Percentiles rank a stretch among this genome's conserved stretches.
phyloP scores from a whole-genome alignment of 2,888 invertebrate species.

The Flexamia atlantica region DNA sequence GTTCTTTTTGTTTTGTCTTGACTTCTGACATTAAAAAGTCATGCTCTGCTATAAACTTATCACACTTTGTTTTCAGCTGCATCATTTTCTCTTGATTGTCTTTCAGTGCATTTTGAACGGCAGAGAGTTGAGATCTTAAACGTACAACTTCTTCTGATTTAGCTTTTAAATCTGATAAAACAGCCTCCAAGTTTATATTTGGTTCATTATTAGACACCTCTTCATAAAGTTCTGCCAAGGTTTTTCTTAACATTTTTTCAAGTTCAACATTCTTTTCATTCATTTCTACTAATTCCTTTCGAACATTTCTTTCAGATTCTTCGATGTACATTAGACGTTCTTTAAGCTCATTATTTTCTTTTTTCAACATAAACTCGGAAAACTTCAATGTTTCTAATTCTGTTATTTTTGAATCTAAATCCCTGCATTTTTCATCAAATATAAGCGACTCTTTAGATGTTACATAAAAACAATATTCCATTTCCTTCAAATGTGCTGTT shows the following conservation, averaged over 20 bases:
- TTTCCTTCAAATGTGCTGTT: not conserved
- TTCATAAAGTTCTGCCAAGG: not conserved
- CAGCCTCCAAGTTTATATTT: slow-evolving; percentile 8
- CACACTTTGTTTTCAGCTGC: slow-evolving; percentile 4
- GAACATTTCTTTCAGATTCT: not conserved
- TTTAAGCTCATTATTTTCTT: slow-evolving; percentile 45
- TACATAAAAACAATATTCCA: slow-evolving; percentile 24
- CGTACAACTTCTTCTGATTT: slow-evolving; percentile 32
- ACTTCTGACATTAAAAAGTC: slow-evolving; percentile 25
- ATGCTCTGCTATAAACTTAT: slow-evolving; percentile 24
- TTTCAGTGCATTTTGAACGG: slow-evolving; percentile 16
- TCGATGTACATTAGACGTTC: not conserved
- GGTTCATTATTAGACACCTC: not conserved
- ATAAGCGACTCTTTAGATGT: not conserved
- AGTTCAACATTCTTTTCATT: slow-evolving; percentile 10
- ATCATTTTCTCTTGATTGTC: slow-evolving; percentile 5
- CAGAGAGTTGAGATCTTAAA: slow-evolving; percentile 4
- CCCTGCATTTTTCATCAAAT: slow-evolving; percentile 36
- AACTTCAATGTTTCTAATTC: slow-evolving; percentile 44
- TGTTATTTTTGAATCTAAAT: slow-evolving; percentile 25
- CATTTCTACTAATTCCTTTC: not conserved
- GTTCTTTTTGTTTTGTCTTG: slow-evolving; percentile 53
- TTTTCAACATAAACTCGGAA: slow-evolving; percentile 30
- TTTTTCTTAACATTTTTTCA: slow-evolving; percentile 18
- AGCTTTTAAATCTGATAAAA: slow-evolving; percentile 27